Percentiles rank a stretch among this genome's conserved stretches.
Conservation (phyloP, 2,888 invertebrate genomes). For the Lycocerus yunnanus region DNA sequence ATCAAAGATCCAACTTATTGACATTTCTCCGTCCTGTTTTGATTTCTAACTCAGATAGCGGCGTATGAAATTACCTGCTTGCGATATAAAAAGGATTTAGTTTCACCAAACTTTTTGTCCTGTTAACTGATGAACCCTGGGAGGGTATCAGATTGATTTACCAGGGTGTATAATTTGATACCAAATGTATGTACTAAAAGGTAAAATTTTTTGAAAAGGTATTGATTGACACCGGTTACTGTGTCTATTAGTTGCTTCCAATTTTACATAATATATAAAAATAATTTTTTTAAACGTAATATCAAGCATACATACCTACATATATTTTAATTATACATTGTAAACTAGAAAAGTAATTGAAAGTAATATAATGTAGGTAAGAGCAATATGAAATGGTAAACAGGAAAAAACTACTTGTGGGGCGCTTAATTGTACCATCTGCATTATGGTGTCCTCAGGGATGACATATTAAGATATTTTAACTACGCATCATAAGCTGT, state of each 20-base stretch:
- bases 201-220: neutral
- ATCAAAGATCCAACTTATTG: constrained; percentile 50
- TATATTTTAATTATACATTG: neutral
- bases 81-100: constrained; percentile 48
- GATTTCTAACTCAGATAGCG: constrained; percentile 56
- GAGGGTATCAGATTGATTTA: neutral
- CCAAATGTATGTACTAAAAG: neutral
- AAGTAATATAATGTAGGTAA: no score
- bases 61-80: constrained; percentile 54
- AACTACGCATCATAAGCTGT: constrained; percentile 17
- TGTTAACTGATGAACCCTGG: neutral
- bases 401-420: constrained; percentile 45
- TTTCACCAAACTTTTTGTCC: constrained; percentile 53
- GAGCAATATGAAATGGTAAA: constrained; percentile 26
- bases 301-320: no score
- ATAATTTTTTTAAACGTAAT: no score
- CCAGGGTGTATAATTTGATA: neutral
- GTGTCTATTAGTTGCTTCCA: no score
- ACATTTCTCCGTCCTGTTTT: constrained; percentile 52
- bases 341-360: constrained; percentile 25
- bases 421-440: constrained; percentile 37
- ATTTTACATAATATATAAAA: no score
- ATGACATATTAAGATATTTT: constrained; percentile 28
- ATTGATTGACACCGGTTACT: neutral
- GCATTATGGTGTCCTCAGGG: constrained; percentile 27